Conservation (phyloP, 1,140 invertebrate genomes). For the Drosophila oshimai region DNA sequence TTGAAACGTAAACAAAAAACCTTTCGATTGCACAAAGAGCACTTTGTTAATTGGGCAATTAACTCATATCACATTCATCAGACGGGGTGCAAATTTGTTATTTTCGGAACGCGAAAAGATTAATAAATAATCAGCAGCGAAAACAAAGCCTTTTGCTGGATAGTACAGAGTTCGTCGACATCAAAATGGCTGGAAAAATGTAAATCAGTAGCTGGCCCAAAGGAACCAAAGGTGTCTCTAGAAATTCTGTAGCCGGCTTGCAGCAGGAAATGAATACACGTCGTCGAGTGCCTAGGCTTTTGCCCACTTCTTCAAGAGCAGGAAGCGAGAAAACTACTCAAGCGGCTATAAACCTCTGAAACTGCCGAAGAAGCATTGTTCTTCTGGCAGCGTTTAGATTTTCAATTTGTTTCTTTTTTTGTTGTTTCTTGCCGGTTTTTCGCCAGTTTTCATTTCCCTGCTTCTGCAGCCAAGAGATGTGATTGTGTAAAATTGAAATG, state of each 20-base stretch:
- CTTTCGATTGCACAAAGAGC: slow-evolving; percentile 4
- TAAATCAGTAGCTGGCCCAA: slow-evolving; percentile 5
- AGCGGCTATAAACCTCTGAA: slow-evolving; percentile 49
- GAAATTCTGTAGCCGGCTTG: neutral
- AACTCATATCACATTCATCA: slow-evolving; percentile 41
- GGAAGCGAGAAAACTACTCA: slow-evolving; percentile 47
- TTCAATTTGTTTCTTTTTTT: slow-evolving; percentile 23
- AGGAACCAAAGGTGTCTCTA: slow-evolving; percentile 28
- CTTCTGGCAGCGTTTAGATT: slow-evolving; percentile 24
- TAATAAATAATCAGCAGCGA: slow-evolving; percentile 17
- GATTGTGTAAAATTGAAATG: slow-evolving; percentile 18
- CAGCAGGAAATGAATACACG: slow-evolving; percentile 34
- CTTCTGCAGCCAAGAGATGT: neutral
- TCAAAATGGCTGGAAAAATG: slow-evolving; percentile 13
- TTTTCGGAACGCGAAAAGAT: slow-evolving; percentile 18
- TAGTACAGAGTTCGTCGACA: slow-evolving; percentile 22
- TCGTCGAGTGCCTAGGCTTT: slow-evolving; percentile 6
- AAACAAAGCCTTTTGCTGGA: slow-evolving; percentile 7
- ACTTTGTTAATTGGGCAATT: slow-evolving; percentile 43
- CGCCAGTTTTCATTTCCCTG: neutral
- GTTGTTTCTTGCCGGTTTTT: slow-evolving; percentile 7
- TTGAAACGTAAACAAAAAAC: slow-evolving; percentile 1
- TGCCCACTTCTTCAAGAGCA: slow-evolving; percentile 13
- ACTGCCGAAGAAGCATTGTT: slow-evolving; percentile 33
- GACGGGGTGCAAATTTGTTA: slow-evolving; percentile 11